These are phyloP conservation scores for Galerucella pusilla DNA, from an alignment of 2,888 invertebrate species.

Conservation along the genomic window DNA sequence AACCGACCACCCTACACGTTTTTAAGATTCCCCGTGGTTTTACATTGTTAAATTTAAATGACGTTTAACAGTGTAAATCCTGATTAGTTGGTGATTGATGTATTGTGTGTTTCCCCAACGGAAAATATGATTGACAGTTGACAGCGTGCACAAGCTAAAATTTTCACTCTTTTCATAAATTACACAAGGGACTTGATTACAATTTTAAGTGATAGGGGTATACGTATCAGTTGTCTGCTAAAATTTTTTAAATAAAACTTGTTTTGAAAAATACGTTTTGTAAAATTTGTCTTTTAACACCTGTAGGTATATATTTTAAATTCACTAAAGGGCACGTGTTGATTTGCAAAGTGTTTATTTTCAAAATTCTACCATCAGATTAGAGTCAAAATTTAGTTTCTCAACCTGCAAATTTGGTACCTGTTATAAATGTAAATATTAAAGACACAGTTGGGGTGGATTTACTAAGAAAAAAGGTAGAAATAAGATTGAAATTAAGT, in stretches of 20 bases:
- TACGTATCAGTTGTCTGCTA: not conserved
- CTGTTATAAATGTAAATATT: not conserved
- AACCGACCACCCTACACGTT: conserved; percentile 52
- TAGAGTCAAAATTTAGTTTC: not conserved
- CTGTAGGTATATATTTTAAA: not conserved
- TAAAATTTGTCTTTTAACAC: not conserved
- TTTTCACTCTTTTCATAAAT: conserved; percentile 14
- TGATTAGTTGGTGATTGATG: conserved; percentile 55
- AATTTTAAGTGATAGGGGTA: conserved; percentile 3
- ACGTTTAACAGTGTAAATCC: conserved; percentile 59
- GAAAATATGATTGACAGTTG: conserved; percentile 51
- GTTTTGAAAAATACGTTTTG: no score
- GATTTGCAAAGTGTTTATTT: not conserved
- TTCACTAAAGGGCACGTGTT: not conserved
- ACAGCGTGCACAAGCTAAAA: conserved; percentile 42
- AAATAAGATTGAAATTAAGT: no score
- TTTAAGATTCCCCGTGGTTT: conserved; percentile 46
- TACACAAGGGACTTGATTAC: conserved; percentile 16
- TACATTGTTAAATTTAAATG: conserved; percentile 58
- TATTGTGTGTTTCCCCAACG: conserved; percentile 42
- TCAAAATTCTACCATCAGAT: conserved; percentile 1
- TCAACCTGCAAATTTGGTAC: not conserved
- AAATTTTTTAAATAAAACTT: not conserved
- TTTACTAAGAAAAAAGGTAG: not conserved
- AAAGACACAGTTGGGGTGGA: not conserved